Evolutionary conservation across 2,888 invertebrate genomes (phyloP).

Genomic region (Tethea ocularis): DNA sequence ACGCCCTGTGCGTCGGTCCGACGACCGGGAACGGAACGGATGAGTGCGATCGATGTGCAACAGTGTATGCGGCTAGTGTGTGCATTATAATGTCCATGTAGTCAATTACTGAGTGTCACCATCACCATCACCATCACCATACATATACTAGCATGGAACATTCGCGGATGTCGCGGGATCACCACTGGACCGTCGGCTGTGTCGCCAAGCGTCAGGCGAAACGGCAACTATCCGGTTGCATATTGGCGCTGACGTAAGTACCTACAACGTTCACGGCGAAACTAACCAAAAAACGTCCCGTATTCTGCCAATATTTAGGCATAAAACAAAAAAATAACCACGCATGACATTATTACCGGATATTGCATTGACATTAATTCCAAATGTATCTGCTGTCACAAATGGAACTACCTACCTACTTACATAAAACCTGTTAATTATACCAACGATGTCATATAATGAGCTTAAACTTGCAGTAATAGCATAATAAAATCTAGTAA

Average conservation of each 20-base stretch:
- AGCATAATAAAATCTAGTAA: not conserved
- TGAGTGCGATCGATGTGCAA: slow-evolving; percentile 26
- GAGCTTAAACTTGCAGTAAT: not conserved
- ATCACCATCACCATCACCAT: too few relatives aligned
- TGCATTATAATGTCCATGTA: slow-evolving; percentile 13
- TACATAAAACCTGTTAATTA: not conserved
- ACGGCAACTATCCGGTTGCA: not conserved
- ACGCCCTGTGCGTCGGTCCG: slow-evolving; percentile 26
- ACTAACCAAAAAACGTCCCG: not conserved
- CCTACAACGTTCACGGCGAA: not conserved
- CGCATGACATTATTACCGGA: not conserved
- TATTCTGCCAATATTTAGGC: not conserved
- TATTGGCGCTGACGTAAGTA: not conserved
- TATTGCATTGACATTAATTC: not conserved
- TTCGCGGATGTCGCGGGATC: not conserved
- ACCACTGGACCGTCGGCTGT: not conserved
- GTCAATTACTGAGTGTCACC: not conserved
- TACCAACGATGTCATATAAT: not conserved
- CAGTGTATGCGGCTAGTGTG: slow-evolving; percentile 24
- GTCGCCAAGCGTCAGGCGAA: not conserved
- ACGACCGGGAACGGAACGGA: slow-evolving; percentile 12
- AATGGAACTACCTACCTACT: not conserved
- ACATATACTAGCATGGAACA: not conserved
- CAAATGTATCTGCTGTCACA: not conserved
- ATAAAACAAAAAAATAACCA: not conserved